Base-by-base conservation (phyloP, 2,113 vertebrate genomes). In the Varanus salvator region DNA sequence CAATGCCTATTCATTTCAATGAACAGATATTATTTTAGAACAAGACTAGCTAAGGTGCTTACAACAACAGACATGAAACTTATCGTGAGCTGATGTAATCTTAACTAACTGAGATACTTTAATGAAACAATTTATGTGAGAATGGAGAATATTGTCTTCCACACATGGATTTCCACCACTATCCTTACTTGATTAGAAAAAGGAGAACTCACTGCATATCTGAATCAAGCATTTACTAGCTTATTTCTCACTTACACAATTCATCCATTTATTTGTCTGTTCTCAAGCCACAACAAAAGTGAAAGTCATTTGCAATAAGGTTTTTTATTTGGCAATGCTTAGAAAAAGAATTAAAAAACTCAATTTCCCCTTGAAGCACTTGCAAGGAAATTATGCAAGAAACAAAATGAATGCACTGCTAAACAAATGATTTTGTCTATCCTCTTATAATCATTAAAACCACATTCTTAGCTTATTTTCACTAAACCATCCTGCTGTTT, bases 311-410 rank as follows among this genome's bases (percentile, higher is more conserved):
- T 54, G 54, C 0, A 85, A 84, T 90, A 90, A 38, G 78, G 80
- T 93, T 85, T 92, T 86, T 89, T 95, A 93, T 95, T 95, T 95
- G 93, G 66, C 86, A 92, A 66, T 90, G 57, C 86, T 91, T 85
- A 84, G n/a, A 84, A 91, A 95, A 90, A 91, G 68, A 84, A 95
- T 91, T 94, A 72, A 83, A 92, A 90, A 89, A 74, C 72, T 60
- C 82, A 93, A 69, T 88, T 84, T 80, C 74, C 92, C 90, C 96
- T 93, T 95, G 85, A 97, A 95, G 90, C 87, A 78, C 31, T 87
- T 94, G 88, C 93, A 95, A 94, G 80, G 50, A 93, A 95, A 96
- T 95, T 95, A 95, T 84, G 92, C 71, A 92, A 87, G 69, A 57
- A 92, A 92, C 52, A 90, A 85, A 75, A 78, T 50, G 88, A 93